Percentiles rank a stretch among this genome's conserved stretches.
phyloP scores from a whole-genome alignment of 2,888 invertebrate species.

The Acronicta leporina region DNA sequence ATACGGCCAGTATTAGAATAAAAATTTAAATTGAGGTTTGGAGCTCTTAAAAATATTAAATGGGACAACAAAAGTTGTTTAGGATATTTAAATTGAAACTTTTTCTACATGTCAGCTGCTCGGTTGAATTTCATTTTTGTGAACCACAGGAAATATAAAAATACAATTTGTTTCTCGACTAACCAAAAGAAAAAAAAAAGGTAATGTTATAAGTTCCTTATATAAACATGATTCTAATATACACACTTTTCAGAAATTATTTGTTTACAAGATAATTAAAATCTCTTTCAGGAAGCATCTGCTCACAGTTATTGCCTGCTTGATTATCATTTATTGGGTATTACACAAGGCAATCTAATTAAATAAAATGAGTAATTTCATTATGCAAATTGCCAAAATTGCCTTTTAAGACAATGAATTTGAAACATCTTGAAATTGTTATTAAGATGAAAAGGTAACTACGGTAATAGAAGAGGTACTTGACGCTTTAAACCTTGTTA shows the following conservation, averaged over 20 bases:
- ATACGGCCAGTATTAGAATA: constrained; percentile 36
- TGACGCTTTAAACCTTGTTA: neutral
- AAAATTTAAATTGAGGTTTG: constrained; percentile 41
- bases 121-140: constrained; percentile 10
- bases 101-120: constrained; percentile 15
- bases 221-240: neutral
- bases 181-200: neutral
- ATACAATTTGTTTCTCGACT: neutral
- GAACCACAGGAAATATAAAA: neutral
- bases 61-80: constrained; percentile 26
- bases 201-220: neutral
- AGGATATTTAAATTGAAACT: constrained; percentile 32
- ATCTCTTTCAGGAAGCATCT: constrained; percentile 14
- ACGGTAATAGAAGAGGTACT: constrained; percentile 1
- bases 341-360: constrained; percentile 23
- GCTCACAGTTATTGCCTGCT: constrained; percentile 26
- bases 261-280: constrained; percentile 12
- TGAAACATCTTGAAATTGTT: constrained; percentile 5
- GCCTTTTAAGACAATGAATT: constrained; percentile 12
- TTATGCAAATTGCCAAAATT: constrained; percentile 25
- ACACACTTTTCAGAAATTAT: neutral
- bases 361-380: constrained; percentile 28
- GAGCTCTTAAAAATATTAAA: constrained; percentile 52
- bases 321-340: constrained; percentile 20
- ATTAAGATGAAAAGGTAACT: neutral